These are phyloP conservation scores for Lithophane socia DNA, from an alignment of 2,888 invertebrate species.

Conservation along the genomic window DNA sequence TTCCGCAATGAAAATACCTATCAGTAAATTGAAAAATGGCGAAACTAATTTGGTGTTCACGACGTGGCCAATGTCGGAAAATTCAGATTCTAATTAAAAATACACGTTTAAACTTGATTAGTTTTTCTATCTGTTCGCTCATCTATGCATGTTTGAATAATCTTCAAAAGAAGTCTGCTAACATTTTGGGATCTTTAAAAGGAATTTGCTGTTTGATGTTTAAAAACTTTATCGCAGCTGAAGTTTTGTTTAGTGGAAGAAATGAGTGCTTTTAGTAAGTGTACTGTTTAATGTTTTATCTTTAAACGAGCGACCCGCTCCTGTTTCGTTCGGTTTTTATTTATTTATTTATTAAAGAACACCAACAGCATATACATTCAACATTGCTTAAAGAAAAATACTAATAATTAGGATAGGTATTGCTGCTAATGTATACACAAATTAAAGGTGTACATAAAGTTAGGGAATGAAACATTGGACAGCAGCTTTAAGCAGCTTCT, in stretches of 20 bases:
- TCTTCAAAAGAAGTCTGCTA: conserved; percentile 23
- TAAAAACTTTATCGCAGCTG: background rate
- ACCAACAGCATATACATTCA: too few species aligned
- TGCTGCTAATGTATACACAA: too few species aligned
- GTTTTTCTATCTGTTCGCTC: conserved; percentile 50
- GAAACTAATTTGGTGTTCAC: conserved; percentile 54
- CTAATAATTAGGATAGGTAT: too few species aligned
- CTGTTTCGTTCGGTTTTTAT: background rate
- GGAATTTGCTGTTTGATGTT: conserved; percentile 22
- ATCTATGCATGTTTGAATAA: conserved; percentile 22
- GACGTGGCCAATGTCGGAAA: conserved; percentile 56
- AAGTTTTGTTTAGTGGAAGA: conserved; percentile 15
- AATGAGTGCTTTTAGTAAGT: conserved; percentile 52
- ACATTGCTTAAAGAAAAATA: too few species aligned
- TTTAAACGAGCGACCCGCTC: background rate
- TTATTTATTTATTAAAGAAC: too few species aligned
- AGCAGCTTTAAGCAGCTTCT: too few species aligned
- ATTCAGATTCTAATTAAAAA: conserved; percentile 72
- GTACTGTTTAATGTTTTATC: background rate
- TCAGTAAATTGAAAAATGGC: conserved; percentile 63
- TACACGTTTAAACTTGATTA: conserved; percentile 59
- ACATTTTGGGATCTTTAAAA: conserved; percentile 9
- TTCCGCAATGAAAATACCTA: conserved; percentile 37
- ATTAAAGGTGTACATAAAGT: too few species aligned
- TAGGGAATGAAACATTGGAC: too few species aligned